phyloP scores from a whole-genome alignment of 2,113 vertebrate genomes.

The Thalassarche chlororhynchos region DNA sequence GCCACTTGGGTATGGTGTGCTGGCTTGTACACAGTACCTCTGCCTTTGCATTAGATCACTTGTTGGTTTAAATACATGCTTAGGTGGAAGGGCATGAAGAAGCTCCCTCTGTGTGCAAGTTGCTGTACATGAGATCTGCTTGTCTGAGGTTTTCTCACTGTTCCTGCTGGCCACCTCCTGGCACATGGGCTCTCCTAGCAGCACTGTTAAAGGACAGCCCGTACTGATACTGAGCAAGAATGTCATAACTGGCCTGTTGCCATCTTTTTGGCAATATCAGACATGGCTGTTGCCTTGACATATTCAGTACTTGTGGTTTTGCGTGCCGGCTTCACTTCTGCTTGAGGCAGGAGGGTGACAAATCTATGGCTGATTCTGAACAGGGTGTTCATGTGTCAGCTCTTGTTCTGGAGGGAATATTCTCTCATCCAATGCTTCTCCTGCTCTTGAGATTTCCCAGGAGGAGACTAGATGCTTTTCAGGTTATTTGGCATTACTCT shows the following conservation, averaged over 20 bases:
- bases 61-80: not conserved
- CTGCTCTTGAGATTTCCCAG: not conserved
- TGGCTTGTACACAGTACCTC: not conserved
- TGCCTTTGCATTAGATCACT: not conserved
- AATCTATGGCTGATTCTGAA: not conserved
- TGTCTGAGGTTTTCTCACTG: not conserved
- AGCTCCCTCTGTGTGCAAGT: not conserved
- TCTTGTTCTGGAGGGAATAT: not conserved
- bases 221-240: not conserved
- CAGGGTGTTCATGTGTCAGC: rapidly evolving
- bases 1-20: not conserved
- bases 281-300: not conserved
- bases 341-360: not conserved
- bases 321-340: not conserved
- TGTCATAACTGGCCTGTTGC: not conserved
- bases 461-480: not conserved
- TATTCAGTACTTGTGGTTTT: not conserved
- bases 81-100: not conserved
- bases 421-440: not conserved
- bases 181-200: not conserved
- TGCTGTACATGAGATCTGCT: not conserved
- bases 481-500: not conserved
- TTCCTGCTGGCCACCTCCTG: not conserved
- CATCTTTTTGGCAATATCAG: not conserved
- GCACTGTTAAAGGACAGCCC: not conserved